Base-by-base conservation (phyloP, 23 tunicate genomes). In the Styela clava region DNA sequence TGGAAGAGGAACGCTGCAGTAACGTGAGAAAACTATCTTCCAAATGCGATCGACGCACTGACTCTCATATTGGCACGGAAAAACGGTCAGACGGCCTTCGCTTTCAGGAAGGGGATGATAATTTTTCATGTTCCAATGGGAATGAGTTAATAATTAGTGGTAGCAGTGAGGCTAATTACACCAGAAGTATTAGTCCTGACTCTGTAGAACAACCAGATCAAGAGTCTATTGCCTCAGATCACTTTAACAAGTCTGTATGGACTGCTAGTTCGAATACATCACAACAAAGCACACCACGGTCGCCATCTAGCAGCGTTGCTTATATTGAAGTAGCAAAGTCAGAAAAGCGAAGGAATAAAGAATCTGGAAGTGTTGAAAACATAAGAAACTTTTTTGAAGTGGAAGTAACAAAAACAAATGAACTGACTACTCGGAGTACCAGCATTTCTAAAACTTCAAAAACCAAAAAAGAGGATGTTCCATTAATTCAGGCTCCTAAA, bases 401-500 rank as follows among this genome's bases (percentile, higher is more conserved):
- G 12, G 35, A 23, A 16, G 61, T 51, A 19, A n/a, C 33, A 19
- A 34, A 65, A 21, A 30, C 44, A 24, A 33, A 7, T n/a, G 64
- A 73, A 52, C 24, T 65, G 52, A 29, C 30, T 3, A 18, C 9
- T 56, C 79, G 52, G 3, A 18, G 7, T 18, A 24, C 29, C 9
- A 24, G 18, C 70, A 7, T 7, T 27, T 65, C 70, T 5, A 3
- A 24, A 24, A 65, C 31, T 7, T 24, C 29, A 65, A 24, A 65
- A 65, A 27, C 31, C 70, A 31, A 71, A 32, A 19, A 26, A 3
- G 68, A 61, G 21, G 74, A 74, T 19, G 69, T 85, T 2, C 68
- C 62, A 74, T 72, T 82, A 26, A 81, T 69, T 30, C 56, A 44
- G 12, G 56, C 56, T 44, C 93, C 93, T 31, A 81, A 78, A 84